These are phyloP conservation scores for Chalcis sispes DNA, from an alignment of 2,888 invertebrate species.

Conservation along the genomic window DNA sequence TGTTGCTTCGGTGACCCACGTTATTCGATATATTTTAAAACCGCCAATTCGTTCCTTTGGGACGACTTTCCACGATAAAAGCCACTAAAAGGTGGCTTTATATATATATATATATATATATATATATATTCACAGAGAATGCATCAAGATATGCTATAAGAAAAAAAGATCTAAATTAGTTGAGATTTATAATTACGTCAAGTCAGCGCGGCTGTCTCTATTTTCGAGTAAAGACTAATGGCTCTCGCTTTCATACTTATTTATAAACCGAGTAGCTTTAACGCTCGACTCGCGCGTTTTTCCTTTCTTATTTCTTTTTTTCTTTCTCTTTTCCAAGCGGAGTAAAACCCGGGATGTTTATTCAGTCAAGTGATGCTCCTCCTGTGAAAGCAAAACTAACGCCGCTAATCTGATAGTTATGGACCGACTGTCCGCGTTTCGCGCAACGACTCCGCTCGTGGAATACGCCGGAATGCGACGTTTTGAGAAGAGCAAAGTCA, in stretches of 20 bases:
- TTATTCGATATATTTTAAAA: too few relatives aligned
- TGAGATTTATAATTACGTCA: conserved; percentile 53
- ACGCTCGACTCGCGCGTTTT: background rate
- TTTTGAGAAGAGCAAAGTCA: background rate
- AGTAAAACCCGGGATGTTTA: conserved; percentile 51
- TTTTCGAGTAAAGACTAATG: conserved; percentile 47
- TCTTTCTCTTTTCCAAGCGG: conserved; percentile 12
- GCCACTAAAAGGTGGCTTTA: too few relatives aligned
- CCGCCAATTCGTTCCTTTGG: conserved; percentile 3
- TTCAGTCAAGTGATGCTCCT: conserved; percentile 41
- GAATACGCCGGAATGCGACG: background rate
- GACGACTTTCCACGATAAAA: too few relatives aligned
- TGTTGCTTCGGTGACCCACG: too few relatives aligned
- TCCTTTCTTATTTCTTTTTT: conserved; percentile 4
- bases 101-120: too few relatives aligned
- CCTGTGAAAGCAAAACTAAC: background rate
- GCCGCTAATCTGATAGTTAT: conserved; percentile 28
- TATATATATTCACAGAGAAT: too few relatives aligned
- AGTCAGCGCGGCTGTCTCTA: conserved; percentile 47
- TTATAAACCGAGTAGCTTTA: conserved; percentile 43
- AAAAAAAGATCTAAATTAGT: conserved; percentile 38
- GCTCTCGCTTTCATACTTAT: conserved; percentile 49
- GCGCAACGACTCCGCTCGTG: background rate
- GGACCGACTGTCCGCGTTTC: too few relatives aligned
- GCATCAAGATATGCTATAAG: background rate